phyloP scores from a whole-genome alignment of 2,888 invertebrate species.

The Aphidius colemani region DNA sequence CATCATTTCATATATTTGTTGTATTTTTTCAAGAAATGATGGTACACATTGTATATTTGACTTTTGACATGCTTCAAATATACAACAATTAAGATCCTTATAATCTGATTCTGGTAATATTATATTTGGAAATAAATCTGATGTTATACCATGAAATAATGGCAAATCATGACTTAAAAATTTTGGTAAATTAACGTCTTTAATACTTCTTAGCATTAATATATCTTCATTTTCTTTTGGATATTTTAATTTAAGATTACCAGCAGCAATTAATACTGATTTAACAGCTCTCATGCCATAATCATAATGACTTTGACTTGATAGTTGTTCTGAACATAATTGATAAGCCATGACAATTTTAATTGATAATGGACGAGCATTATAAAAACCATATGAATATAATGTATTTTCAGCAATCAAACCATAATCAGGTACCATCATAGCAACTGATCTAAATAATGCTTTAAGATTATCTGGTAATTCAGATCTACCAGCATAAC shows the following conservation, averaged over 20 bases:
- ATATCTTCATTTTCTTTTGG: slow-evolving; percentile 67
- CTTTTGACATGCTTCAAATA: slow-evolving; percentile 68
- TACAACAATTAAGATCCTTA: slow-evolving; percentile 69
- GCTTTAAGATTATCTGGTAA: slow-evolving; percentile 69
- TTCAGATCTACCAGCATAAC: slow-evolving; percentile 66
- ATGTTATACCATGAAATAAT: slow-evolving; percentile 66
- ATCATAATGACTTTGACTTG: slow-evolving; percentile 70
- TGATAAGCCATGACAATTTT: slow-evolving; percentile 71
- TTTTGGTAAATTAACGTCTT: slow-evolving; percentile 71
- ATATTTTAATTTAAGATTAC: slow-evolving; percentile 68
- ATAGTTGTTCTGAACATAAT: slow-evolving; percentile 69
- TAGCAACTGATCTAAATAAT: slow-evolving; percentile 67
- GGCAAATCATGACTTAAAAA: slow-evolving; percentile 66
- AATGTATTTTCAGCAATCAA: slow-evolving; percentile 67
- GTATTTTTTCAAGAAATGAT: slow-evolving; percentile 65
- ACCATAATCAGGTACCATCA: slow-evolving; percentile 70
- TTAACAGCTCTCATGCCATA: slow-evolving; percentile 74
- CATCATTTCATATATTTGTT: slow-evolving; percentile 70
- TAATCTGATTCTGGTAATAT: slow-evolving; percentile 73
- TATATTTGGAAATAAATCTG: slow-evolving; percentile 69
- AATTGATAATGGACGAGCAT: slow-evolving; percentile 65
- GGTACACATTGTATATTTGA: slow-evolving; percentile 81
- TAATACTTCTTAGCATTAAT: slow-evolving; percentile 68
- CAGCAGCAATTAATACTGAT: slow-evolving; percentile 68
- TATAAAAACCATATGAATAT: slow-evolving; percentile 68